Conservation (phyloP, 23 tunicate species). For the Halocynthia roretzi region DNA sequence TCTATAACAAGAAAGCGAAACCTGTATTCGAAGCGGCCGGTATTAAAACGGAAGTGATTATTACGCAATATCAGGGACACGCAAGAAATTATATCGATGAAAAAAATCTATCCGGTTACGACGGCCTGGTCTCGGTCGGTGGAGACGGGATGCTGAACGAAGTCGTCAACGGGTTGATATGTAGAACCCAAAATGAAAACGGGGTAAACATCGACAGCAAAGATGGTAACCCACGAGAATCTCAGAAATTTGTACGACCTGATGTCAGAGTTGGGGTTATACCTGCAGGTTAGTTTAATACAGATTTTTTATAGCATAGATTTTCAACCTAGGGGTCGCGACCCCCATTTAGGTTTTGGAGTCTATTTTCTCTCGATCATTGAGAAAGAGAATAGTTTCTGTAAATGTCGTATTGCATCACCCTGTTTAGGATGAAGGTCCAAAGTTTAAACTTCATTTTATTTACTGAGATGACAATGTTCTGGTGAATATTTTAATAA, state of each 20-base stretch:
- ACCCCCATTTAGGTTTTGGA: too few species aligned
- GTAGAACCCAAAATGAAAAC: constrained; percentile 31
- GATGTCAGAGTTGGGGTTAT: constrained; percentile 53
- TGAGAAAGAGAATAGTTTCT: too few species aligned
- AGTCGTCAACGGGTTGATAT: constrained; percentile 70
- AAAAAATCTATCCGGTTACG: constrained; percentile 35
- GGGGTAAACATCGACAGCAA: constrained; percentile 21
- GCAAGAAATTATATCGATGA: constrained; percentile 57
- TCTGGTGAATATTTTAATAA: too few species aligned
- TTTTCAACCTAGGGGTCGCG: too few species aligned
- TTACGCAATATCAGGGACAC: constrained; percentile 55
- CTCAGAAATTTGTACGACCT: constrained; percentile 25
- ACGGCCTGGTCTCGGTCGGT: constrained; percentile 89
- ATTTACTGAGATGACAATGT: too few species aligned
- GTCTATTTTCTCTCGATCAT: too few species aligned
- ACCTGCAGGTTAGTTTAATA: constrained; percentile 53
- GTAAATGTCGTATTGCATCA: too few species aligned
- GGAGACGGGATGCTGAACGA: constrained; percentile 94
- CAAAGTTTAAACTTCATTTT: too few species aligned
- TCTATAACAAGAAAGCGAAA: constrained; percentile 36
- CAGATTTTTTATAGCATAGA: not conserved
- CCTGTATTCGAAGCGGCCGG: constrained; percentile 39
- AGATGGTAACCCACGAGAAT: constrained; percentile 12
- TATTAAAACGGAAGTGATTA: constrained; percentile 27
- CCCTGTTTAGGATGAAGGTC: too few species aligned